Percentiles rank a stretch among this genome's conserved stretches.
phyloP scores from a whole-genome alignment of 2,113 vertebrate species.

The Rhinoptilus africanus region DNA sequence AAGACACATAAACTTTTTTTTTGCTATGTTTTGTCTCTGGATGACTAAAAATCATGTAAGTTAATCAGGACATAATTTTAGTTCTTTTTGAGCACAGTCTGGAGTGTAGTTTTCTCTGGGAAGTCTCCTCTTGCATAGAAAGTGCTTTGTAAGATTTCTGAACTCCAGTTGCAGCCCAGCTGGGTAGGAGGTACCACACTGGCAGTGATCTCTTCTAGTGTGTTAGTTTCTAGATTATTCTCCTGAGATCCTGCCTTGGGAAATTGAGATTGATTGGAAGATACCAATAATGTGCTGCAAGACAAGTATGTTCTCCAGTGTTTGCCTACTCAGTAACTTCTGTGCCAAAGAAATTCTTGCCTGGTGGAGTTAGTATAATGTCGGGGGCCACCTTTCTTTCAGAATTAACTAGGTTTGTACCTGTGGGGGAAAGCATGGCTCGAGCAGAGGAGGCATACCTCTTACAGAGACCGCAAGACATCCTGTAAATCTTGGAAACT shows the following conservation, averaged over 20 bases:
- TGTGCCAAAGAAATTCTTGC: not conserved
- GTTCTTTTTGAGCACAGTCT: not conserved
- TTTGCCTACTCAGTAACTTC: not conserved
- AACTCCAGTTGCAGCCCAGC: not conserved
- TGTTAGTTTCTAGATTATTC: not conserved
- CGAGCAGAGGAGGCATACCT: not conserved
- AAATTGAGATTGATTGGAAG: not conserved
- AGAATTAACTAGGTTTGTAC: not conserved
- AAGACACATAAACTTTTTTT: not conserved
- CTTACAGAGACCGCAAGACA: not conserved
- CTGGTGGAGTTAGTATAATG: accelerated
- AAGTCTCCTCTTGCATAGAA: not conserved
- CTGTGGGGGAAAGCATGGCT: not conserved
- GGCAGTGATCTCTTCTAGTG: not conserved
- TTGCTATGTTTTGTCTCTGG: not conserved
- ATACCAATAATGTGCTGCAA: not conserved
- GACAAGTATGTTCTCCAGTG: not conserved
- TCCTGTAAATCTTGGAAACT: not conserved
- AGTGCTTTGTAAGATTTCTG: not conserved
- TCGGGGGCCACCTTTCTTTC: not conserved
- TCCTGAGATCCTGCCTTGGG: not conserved
- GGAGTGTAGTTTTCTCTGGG: not conserved
- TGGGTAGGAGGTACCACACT: not conserved
- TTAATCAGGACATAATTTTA: not conserved
- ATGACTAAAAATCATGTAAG: not conserved